Base-by-base conservation (phyloP, 1,140 invertebrate species). In the Bombyx mori region DNA sequence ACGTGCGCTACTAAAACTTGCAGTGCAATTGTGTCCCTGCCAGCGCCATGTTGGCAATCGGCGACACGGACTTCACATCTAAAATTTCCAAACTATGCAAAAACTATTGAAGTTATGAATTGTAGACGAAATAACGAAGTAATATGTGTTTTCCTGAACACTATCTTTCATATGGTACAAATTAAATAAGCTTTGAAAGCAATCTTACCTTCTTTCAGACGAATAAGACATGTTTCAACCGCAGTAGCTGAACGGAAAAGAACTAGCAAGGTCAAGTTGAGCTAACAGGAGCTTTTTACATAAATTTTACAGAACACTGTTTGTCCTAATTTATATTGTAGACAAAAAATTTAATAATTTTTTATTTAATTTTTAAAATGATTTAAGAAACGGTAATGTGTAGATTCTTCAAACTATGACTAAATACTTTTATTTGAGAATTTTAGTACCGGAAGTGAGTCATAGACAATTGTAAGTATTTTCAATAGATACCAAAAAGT, bases 151-250 rank as follows among this genome's bases (percentile, higher is more conserved):
- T 35, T 35, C 26, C 4, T 35, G 26, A 12, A 45, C 22, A 42
- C 44, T 56, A 58, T 56, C 47, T 68, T 68, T 68, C 52, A 68
- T 62, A 56, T 68, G 69, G 72, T 47, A 57, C 50, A 60, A 47
- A 22, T 46, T 49, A 65, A 74, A 73, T 65, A 69, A 73, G 65
- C 47, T 63, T 60, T 73, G 67, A 73, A 89, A 79, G 74, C 75
- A 69, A 86, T 90, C 90, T 92, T 92, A 93, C 92, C 92, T 92
- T 90, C 91, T 90, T 87, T 93, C 92, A 82, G 90, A 86, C 78
- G 91, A 90, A 90, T 91, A 91, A 82, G 92, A 93, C 92, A 93
- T 93, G 91, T 92, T 93, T 89, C 88, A 91, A 90, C 92, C 88
- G 89, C 90, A 88, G 89, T 90, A 88, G 89, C 87, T 88, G 89